Evolutionary conservation across 2,888 invertebrate genomes (phyloP).

Genomic region (Steinernema scapterisci): DNA sequence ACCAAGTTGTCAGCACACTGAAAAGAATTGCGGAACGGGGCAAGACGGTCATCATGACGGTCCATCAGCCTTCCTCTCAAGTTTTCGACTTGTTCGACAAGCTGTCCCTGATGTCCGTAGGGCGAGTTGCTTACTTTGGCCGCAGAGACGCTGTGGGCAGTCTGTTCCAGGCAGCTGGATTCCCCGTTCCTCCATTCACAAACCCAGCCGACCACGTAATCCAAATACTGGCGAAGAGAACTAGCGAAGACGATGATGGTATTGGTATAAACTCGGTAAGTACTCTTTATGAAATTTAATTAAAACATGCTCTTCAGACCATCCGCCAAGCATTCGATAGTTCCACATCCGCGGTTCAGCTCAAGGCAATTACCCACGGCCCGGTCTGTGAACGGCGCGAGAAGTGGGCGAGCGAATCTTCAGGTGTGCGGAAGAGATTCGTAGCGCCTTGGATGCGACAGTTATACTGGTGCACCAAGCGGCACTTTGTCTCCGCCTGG

Average conservation of each 20-base stretch:
- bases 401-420: conserved; percentile 28
- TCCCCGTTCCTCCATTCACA: neutral
- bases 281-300: neutral
- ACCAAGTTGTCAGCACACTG: conserved; percentile 64
- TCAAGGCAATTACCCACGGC: conserved; percentile 20
- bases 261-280: neutral
- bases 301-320: neutral
- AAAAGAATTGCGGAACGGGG: conserved; percentile 73
- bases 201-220: neutral
- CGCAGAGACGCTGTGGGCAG: conserved; percentile 30
- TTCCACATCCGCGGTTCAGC: conserved; percentile 19
- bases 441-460: conserved; percentile 24
- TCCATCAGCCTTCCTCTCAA: conserved; percentile 92
- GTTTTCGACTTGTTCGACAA: conserved; percentile 84
- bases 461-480: conserved; percentile 72
- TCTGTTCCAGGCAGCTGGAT: conserved; percentile 10
- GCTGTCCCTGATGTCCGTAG: conserved; percentile 35
- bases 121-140: conserved; percentile 34
- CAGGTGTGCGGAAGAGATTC: conserved; percentile 12
- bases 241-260: neutral
- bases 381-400: conserved; percentile 24
- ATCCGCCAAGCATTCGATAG: conserved; percentile 31
- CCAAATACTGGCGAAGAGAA: neutral
- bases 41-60: conserved; percentile 87
- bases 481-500: conserved; percentile 84